phyloP scores from a whole-genome alignment of 2,113 vertebrate species.

The Ciconia maguari region DNA sequence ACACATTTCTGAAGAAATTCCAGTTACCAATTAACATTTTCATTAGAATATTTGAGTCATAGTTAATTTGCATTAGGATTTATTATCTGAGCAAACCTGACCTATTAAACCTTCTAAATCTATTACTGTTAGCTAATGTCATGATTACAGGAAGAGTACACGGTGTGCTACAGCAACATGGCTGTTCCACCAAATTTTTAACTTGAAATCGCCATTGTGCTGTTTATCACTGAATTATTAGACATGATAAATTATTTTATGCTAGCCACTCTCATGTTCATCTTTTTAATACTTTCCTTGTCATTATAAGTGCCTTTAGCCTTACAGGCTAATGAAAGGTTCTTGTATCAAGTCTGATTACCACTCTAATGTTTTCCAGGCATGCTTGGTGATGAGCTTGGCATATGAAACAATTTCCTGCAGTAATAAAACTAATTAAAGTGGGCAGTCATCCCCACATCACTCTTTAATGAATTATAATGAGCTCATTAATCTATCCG shows the following conservation, averaged over 20 bases:
- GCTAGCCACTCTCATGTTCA: not conserved
- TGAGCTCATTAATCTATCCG: constrained; percentile 75
- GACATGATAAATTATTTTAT: constrained; percentile 42
- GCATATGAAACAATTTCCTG: constrained; percentile 80
- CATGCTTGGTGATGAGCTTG: constrained; percentile 71
- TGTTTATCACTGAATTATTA: constrained; percentile 48
- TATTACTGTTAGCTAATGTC: constrained; percentile 52
- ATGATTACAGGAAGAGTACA: constrained; percentile 30
- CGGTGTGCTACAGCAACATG: not conserved
- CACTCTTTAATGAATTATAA: constrained; percentile 80
- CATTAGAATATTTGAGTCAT: constrained; percentile 43
- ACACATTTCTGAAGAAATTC: not conserved
- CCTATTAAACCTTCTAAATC: constrained; percentile 49
- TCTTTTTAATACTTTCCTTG: constrained; percentile 55
- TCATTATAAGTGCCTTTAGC: constrained; percentile 58
- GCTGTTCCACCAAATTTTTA: not conserved
- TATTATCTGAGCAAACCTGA: constrained; percentile 51
- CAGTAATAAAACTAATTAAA: constrained; percentile 82
- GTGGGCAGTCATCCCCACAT: constrained; percentile 75
- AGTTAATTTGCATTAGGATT: constrained; percentile 49
- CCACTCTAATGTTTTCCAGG: constrained; percentile 71
- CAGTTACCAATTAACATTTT: constrained; percentile 58
- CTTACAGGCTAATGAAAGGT: constrained; percentile 67
- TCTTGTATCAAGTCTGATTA: constrained; percentile 67
- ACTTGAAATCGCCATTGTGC: not conserved